These are phyloP conservation scores for Magallana gigas DNA, from an alignment of 1,140 invertebrate species.

Conservation along the genomic window DNA sequence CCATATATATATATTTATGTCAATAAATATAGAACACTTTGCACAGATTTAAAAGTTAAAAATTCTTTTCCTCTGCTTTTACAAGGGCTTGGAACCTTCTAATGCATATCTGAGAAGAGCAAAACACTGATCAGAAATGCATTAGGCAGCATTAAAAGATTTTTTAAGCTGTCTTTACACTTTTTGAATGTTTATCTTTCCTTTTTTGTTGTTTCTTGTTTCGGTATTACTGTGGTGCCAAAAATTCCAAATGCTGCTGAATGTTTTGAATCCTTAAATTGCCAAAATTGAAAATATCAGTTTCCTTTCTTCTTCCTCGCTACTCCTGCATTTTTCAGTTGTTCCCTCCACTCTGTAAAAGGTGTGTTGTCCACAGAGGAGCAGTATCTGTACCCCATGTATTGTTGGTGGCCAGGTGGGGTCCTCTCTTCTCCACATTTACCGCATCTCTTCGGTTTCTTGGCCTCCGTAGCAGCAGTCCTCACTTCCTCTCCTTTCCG, in stretches of 20 bases:
- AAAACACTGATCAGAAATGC: neutral
- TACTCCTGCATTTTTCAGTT: slow-evolving; percentile 35
- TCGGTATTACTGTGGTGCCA: too few relatives aligned
- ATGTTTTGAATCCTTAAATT: too few relatives aligned
- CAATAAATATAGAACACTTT: too few relatives aligned
- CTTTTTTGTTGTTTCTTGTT: too few relatives aligned
- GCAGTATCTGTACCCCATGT: slow-evolving; percentile 52
- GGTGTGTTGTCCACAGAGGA: neutral
- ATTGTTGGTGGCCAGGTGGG: slow-evolving; percentile 44
- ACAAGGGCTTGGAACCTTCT: slow-evolving; percentile 60
- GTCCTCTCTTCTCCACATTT: slow-evolving; percentile 52
- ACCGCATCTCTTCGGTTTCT: neutral
- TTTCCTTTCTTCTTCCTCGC: slow-evolving; percentile 43
- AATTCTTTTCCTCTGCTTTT: slow-evolving; percentile 55
- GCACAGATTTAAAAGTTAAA: too few relatives aligned
- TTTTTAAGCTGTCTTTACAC: too few relatives aligned
- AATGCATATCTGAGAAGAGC: neutral
- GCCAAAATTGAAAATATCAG: too few relatives aligned
- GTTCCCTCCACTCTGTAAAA: slow-evolving; percentile 44
- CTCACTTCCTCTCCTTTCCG: slow-evolving; percentile 36
- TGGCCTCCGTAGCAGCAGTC: neutral
- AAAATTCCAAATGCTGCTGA: too few relatives aligned
- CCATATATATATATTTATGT: too few relatives aligned
- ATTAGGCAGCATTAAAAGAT: too few relatives aligned
- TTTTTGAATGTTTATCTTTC: too few relatives aligned